A percentile compares a stretch with the other conserved stretches of the same genome.
Evolutionary conservation across 1,140 invertebrate genomes (phyloP).

Genomic region (Diachasma alloeum): DNA sequence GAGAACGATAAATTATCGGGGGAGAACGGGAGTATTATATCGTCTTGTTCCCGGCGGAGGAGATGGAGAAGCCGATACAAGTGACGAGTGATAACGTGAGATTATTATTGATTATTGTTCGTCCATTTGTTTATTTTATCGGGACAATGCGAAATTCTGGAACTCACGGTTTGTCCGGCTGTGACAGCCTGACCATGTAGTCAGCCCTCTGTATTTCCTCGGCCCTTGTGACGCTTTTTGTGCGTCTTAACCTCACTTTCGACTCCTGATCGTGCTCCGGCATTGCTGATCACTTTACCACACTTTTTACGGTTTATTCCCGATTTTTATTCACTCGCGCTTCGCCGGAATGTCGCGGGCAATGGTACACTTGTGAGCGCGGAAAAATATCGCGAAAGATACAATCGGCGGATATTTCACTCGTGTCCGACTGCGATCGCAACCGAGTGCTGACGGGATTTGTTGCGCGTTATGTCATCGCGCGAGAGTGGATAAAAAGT

Average conservation of each 20-base stretch:
- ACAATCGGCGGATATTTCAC: neutral
- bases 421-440: neutral
- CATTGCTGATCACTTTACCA: slow-evolving; percentile 26
- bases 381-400: neutral
- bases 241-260: slow-evolving; percentile 72
- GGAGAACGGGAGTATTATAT: no score
- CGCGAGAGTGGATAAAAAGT: neutral
- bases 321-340: neutral
- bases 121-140: neutral
- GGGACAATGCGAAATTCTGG: neutral
- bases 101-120: neutral
- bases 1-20: no score
- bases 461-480: neutral
- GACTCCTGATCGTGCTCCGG: slow-evolving; percentile 50
- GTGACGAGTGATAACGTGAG: neutral
- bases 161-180: slow-evolving; percentile 89
- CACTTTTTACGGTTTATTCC: neutral
- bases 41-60: no score
- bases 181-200: slow-evolving; percentile 78
- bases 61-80: neutral
- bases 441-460: neutral
- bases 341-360: neutral
- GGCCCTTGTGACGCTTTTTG: slow-evolving; percentile 85
- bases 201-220: slow-evolving; percentile 86
- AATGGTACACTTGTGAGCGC: neutral